Base-by-base conservation (phyloP, 2,797 vertebrate genomes). In the Florisuga fusca region DNA sequence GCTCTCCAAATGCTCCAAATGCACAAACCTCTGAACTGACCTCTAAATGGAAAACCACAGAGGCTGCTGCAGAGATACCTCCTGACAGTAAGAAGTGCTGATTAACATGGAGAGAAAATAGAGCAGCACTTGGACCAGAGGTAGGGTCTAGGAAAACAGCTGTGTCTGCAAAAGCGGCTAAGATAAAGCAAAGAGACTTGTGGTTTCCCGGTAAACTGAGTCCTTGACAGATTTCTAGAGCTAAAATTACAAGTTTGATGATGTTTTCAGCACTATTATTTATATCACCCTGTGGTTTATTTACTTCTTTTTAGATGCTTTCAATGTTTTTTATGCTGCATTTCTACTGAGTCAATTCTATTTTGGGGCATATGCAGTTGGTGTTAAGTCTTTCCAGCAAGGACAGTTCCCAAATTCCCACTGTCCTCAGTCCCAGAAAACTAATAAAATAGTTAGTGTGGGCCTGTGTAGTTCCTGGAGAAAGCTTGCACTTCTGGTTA, bases 181-280 rank as follows among this genome's bases (percentile, higher is more conserved):
- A 69, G 46, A 17, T 55, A 81, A 84, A 87, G 55, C 61, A 71
- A 94, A 95, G 4, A 27, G 10, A 38, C 58, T 61, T 0, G 4
- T 23, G 50, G 55, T 29, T 93, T 91, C 61, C 58, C 82, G 67
- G 67, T 34, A 61, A 94, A 67, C 14, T 73, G 31, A 8, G 6
- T 34, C 50, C 41, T 88, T 54, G 57, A 41, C 14, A 36, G 3
- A 1, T 66, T 69, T 82, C 89, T 21, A 48, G 11, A 71, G 66
- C 66, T 75, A 91, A 96, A 95, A 94, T 94, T 89, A 68, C 55
- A 63, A 81, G 20, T 18, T n/a, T 75, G 27, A 64, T 73, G 18
- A 74, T 88, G 73, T 57, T 81, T 84, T 59, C 64, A 81, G 23
- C 48, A 45, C 53, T 75, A 17, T 82, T 76, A 91, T 79, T 85